Evolutionary conservation across 2,797 vertebrate genomes (phyloP).

Genomic region (Coranthus polyacanthus): DNA sequence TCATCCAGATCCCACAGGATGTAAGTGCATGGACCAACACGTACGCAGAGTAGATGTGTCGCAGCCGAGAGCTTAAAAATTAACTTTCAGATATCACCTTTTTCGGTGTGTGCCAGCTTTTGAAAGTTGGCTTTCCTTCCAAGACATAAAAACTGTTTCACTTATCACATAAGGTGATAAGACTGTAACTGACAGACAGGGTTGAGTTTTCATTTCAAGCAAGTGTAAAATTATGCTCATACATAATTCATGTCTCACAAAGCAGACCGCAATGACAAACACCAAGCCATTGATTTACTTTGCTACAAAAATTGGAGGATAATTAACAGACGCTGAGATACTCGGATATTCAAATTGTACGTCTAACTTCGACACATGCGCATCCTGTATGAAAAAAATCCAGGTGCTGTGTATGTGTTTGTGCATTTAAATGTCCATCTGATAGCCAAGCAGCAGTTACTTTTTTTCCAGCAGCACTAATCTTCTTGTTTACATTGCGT

Average conservation of each 20-base stretch:
- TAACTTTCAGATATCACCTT: conserved; percentile 44
- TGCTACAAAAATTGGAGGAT: conserved; percentile 33
- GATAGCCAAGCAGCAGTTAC: conserved; percentile 19
- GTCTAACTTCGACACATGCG: conserved; percentile 13
- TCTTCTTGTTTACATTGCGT: conserved; percentile 57
- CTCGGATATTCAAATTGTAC: conserved; percentile 19
- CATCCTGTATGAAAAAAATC: conserved; percentile 2
- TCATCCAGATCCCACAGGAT: conserved; percentile 95
- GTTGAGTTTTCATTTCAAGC: conserved; percentile 53
- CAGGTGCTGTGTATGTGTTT: conserved; percentile 11
- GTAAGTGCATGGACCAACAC: conserved; percentile 84
- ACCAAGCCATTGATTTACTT: conserved; percentile 36
- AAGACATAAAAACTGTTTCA: conserved; percentile 51
- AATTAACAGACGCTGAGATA: conserved; percentile 34
- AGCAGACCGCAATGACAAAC: conserved; percentile 41
- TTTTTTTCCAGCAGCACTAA: conserved; percentile 26
- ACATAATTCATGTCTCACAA: conserved; percentile 47
- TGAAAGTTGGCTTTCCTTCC: conserved; percentile 59
- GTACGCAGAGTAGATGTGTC: conserved; percentile 13
- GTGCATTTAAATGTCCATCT: conserved; percentile 28
- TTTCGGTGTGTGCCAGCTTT: conserved; percentile 50
- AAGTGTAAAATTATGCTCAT: conserved; percentile 55
- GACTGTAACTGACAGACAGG: conserved; percentile 48
- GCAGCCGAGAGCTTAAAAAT: conserved; percentile 44
- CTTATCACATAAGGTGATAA: conserved; percentile 49